A percentile compares a stretch with the other conserved stretches of the same genome.
These are phyloP conservation scores for Sebastes schlegelii DNA, from an alignment of 2,113 vertebrate genomes.

Conservation along the genomic window DNA sequence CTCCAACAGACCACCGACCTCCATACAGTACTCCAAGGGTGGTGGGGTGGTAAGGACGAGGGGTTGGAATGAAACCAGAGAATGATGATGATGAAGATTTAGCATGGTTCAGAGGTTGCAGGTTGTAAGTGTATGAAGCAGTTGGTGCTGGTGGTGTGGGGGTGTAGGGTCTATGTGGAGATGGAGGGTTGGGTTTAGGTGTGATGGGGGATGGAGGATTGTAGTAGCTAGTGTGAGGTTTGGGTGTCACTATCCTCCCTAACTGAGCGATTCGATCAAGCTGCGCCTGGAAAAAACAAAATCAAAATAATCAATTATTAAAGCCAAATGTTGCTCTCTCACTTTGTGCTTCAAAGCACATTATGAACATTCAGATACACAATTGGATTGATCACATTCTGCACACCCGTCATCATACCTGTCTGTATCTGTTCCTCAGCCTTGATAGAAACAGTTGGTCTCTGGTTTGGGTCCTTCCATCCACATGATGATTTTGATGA, in stretches of 20 bases:
- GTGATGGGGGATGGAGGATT: constrained; percentile 36
- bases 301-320: background rate
- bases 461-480: constrained; percentile 63
- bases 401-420: constrained; percentile 57
- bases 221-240: constrained; percentile 60
- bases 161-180: constrained; percentile 33
- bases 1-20: constrained; percentile 69
- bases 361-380: background rate
- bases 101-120: constrained; percentile 32
- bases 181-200: constrained; percentile 37
- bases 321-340: background rate
- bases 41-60: constrained; percentile 49
- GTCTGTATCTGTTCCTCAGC: constrained; percentile 84
- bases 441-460: constrained; percentile 78
- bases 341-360: background rate
- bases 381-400: background rate
- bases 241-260: constrained; percentile 77
- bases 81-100: constrained; percentile 46
- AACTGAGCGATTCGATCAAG: constrained; percentile 79
- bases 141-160: constrained; percentile 49
- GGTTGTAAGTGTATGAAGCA: constrained; percentile 39
- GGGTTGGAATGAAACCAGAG: constrained; percentile 34
- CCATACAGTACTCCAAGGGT: constrained; percentile 59
- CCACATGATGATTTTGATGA: constrained; percentile 45
- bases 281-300: constrained; percentile 68